Percentiles rank a stretch among this genome's conserved stretches.
Evolutionary conservation across 2,797 vertebrate species (phyloP).

Genomic region (Carduelis carduelis): DNA sequence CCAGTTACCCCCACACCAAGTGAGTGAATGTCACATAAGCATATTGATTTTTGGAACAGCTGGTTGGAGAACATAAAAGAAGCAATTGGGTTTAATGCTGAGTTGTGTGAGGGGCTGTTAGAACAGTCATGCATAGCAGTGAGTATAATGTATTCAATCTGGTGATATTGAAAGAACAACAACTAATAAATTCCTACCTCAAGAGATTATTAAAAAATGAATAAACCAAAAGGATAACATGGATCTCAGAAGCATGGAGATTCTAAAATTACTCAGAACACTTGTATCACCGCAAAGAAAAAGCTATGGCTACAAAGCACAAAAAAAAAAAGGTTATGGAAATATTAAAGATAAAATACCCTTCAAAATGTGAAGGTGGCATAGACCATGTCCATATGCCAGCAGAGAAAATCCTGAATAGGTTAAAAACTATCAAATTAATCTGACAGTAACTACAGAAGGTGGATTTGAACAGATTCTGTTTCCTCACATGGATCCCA

Average conservation of each 20-base stretch:
- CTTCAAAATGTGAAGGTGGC: not conserved
- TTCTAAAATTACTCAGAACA: not conserved
- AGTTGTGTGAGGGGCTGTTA: not conserved
- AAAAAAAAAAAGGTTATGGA: not conserved
- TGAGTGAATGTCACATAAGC: not conserved
- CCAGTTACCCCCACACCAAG: not conserved
- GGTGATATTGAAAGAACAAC: not conserved
- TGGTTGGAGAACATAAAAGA: not conserved
- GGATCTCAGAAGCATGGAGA: not conserved
- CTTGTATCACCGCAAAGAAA: not conserved
- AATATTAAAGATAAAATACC: not conserved
- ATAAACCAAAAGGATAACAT: not conserved
- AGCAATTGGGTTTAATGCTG: not conserved
- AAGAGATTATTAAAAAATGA: not conserved
- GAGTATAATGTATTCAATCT: not conserved
- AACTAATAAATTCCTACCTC: not conserved
- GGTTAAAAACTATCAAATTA: not conserved
- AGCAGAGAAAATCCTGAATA: not conserved
- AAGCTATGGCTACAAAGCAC: not conserved
- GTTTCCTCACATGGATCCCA: fast-evolving
- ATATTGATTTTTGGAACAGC: not conserved
- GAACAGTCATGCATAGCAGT: not conserved
- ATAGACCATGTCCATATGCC: not conserved
- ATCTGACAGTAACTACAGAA: not conserved
- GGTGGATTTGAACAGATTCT: not conserved